These are phyloP conservation scores for Nannoperca australis DNA, from an alignment of 2,797 vertebrate genomes.

Conservation along the genomic window DNA sequence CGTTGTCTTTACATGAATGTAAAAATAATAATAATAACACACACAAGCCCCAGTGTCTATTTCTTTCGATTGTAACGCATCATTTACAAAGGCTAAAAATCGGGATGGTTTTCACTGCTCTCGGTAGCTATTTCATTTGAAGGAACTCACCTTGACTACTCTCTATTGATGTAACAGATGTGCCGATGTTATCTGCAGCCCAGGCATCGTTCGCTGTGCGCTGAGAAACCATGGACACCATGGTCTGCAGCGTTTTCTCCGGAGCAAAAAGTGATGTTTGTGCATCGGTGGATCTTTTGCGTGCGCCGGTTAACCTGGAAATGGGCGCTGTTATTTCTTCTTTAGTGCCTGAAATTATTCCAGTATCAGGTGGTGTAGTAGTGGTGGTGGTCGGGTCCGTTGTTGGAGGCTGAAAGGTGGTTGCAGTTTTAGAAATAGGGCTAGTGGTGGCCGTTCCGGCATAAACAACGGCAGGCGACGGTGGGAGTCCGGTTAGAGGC, in stretches of 20 bases:
- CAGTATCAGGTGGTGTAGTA: slow-evolving; percentile 30
- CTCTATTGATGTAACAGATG: slow-evolving; percentile 72
- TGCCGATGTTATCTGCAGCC: slow-evolving; percentile 67
- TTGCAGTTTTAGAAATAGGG: slow-evolving; percentile 39
- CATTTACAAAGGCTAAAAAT: background rate
- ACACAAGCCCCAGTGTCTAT: background rate
- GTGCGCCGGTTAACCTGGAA: slow-evolving; percentile 46
- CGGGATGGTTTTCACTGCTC: background rate
- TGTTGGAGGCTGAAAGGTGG: slow-evolving; percentile 59
- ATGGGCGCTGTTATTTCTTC: slow-evolving; percentile 48
- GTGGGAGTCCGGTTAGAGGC: slow-evolving; percentile 64
- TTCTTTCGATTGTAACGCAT: background rate
- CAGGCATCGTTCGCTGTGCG: slow-evolving; percentile 76
- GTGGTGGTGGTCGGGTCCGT: slow-evolving; percentile 56
- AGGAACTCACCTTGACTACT: slow-evolving; percentile 80
- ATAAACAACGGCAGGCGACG: slow-evolving; percentile 62
- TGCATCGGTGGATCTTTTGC: slow-evolving; percentile 74
- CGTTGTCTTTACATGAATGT: background rate
- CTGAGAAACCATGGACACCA: slow-evolving; percentile 80
- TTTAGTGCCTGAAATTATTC: slow-evolving; percentile 26
- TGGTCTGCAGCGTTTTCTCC: slow-evolving; percentile 79
- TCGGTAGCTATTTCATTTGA: background rate
- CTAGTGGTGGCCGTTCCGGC: slow-evolving; percentile 32
- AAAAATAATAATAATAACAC: no score
- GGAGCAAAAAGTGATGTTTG: slow-evolving; percentile 64